Conservation (phyloP, 2,113 vertebrate genomes). For the Myodes glareolus region DNA sequence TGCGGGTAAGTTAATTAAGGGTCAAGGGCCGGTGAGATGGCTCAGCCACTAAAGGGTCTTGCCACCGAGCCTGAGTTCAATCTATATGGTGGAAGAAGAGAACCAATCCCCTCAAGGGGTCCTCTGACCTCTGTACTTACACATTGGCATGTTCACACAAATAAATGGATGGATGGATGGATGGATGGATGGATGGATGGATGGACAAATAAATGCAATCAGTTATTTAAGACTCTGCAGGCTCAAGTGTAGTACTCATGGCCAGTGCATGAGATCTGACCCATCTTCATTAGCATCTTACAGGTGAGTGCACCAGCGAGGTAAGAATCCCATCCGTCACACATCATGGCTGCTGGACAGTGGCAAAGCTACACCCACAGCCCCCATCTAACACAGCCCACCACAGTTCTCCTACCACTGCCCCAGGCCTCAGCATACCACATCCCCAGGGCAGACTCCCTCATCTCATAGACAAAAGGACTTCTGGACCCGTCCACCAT, state of each 20-base stretch:
- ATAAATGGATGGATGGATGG: neutral
- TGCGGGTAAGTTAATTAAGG: neutral
- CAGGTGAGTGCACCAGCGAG: neutral
- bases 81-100: neutral
- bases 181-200: neutral
- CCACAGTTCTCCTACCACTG: neutral
- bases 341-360: neutral
- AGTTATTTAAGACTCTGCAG: fast-evolving
- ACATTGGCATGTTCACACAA: no score
- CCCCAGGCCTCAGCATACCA: fast-evolving
- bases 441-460: fast-evolving
- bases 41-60: neutral
- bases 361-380: neutral
- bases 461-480: no score
- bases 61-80: neutral
- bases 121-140: neutral
- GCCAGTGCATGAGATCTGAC: neutral
- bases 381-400: neutral
- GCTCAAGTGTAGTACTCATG: neutral
- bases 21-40: neutral
- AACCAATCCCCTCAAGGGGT: neutral
- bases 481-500: fast-evolving
- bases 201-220: neutral
- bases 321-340: no score
- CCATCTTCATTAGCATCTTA: no score